phyloP scores from a whole-genome alignment of 2,113 vertebrate genomes.

The Eira barbara region DNA sequence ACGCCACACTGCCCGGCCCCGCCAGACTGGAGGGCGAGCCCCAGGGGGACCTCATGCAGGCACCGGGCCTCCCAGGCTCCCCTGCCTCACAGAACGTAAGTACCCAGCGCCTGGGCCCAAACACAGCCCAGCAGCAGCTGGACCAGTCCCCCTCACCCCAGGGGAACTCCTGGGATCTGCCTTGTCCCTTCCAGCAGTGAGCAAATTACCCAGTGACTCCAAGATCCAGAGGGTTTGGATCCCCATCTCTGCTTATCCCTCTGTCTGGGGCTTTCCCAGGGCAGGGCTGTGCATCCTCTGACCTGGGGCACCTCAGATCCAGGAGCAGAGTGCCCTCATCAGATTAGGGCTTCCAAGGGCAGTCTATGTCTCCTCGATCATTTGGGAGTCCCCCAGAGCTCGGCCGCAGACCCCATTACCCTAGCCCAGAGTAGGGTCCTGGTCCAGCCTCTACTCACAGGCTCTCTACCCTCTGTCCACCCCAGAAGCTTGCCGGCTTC shows the following conservation, averaged over 20 bases:
- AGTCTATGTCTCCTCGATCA: neutral
- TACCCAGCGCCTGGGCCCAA: conserved; percentile 20
- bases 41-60: conserved; percentile 82
- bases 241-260: neutral
- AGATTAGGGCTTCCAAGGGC: neutral
- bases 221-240: neutral
- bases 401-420: neutral
- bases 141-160: neutral
- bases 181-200: neutral
- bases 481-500: conserved; percentile 81
- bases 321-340: neutral
- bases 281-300: neutral
- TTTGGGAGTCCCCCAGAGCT: neutral
- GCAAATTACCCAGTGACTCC: neutral
- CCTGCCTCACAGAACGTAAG: conserved; percentile 81
- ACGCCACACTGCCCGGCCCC: conserved; percentile 79
- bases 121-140: neutral
- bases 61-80: conserved; percentile 80
- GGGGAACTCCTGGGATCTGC: neutral
- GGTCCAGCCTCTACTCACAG: neutral
- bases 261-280: neutral
- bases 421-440: neutral
- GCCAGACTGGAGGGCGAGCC: conserved; percentile 81
- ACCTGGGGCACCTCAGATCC: neutral
- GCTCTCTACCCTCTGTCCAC: neutral